These are phyloP conservation scores for Pluvialis apricaria DNA, from an alignment of 2,113 vertebrate genomes.

Conservation along the genomic window DNA sequence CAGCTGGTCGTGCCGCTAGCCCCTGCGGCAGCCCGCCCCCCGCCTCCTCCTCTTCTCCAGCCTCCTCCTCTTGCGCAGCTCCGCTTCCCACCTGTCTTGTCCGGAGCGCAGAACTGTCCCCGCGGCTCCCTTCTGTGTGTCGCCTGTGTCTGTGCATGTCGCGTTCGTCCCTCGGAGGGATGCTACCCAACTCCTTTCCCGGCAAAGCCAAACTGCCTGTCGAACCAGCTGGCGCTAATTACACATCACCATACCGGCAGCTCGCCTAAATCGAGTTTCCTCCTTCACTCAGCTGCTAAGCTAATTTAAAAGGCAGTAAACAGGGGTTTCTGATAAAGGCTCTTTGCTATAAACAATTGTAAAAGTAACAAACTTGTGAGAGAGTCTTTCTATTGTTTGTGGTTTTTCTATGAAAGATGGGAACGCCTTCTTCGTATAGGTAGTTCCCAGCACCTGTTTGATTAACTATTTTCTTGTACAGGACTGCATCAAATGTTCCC, in stretches of 20 bases:
- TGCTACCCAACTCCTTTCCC: rapidly evolving
- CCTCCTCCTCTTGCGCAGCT: rapidly evolving
- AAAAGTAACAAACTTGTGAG: background rate
- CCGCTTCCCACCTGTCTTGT: background rate
- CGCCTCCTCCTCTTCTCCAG: background rate
- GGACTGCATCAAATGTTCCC: rapidly evolving
- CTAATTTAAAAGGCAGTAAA: background rate
- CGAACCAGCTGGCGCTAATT: rapidly evolving
- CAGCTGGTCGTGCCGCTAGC: rapidly evolving
- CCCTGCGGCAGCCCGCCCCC: too few relatives aligned
- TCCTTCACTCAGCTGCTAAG: background rate
- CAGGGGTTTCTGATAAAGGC: background rate
- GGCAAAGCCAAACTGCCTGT: rapidly evolving
- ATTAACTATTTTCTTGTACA: background rate
- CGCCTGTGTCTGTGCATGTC: too few relatives aligned
- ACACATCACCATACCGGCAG: rapidly evolving
- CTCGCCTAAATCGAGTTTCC: rapidly evolving
- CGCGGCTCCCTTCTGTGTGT: too few relatives aligned
- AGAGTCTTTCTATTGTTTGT: background rate
- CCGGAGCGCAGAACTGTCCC: background rate
- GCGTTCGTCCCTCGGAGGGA: rapidly evolving
- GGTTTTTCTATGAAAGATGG: rapidly evolving
- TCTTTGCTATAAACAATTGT: background rate
- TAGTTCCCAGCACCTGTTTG: background rate
- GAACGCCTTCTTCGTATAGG: rapidly evolving